Evolutionary conservation across 2,113 vertebrate genomes (phyloP).

Genomic region (Sinocyclocheilus rhinocerous): DNA sequence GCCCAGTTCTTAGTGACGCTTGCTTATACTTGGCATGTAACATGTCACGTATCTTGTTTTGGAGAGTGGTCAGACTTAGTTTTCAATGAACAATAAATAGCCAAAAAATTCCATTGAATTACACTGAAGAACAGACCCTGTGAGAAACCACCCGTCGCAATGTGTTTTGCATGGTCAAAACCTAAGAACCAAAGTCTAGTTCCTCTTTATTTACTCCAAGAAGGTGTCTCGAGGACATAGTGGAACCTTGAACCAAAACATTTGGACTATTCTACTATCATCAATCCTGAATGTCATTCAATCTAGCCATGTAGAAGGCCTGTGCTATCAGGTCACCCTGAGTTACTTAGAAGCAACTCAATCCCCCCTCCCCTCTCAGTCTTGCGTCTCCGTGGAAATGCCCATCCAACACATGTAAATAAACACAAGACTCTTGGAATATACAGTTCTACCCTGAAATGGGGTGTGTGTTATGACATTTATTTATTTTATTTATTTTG

Average conservation of each 20-base stretch:
- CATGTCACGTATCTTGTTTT: not conserved
- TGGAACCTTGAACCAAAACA: conserved; percentile 61
- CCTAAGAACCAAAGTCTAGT: not conserved
- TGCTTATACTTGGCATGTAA: not conserved
- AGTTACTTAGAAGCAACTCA: conserved; percentile 74
- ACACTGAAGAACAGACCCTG: not conserved
- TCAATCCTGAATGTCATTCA: conserved; percentile 63
- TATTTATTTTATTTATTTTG: not conserved
- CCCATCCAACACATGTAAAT: conserved; percentile 53
- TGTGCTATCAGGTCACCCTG: conserved; percentile 60
- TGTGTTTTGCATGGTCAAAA: not conserved
- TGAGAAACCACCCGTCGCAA: not conserved
- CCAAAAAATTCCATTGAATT: not conserved
- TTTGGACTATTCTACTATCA: conserved; percentile 61
- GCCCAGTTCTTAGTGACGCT: conserved; percentile 5
- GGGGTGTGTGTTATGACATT: not conserved
- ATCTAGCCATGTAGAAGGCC: conserved; percentile 60
- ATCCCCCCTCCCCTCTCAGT: conserved; percentile 59
- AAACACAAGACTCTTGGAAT: conserved; percentile 51
- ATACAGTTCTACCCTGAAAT: not conserved
- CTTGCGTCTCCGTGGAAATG: not conserved
- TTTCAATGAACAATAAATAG: not conserved
- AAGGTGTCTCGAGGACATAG: conserved; percentile 57
- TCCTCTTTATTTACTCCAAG: not conserved
- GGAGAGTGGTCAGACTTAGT: not conserved